phyloP scores from a whole-genome alignment of 2,888 invertebrate genomes.

The Eupithecia abbreviata region DNA sequence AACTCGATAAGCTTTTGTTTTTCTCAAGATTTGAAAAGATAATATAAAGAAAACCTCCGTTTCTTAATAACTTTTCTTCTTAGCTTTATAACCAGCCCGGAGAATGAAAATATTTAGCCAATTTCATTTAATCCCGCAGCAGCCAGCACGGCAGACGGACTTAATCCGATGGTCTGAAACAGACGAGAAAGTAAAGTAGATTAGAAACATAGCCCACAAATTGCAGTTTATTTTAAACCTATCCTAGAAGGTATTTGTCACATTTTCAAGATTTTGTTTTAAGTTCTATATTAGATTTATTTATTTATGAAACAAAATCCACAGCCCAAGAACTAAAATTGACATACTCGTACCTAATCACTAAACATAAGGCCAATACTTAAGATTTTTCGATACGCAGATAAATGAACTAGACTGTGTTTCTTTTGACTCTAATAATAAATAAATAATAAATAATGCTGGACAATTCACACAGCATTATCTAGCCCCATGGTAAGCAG shows the following conservation, averaged over 20 bases:
- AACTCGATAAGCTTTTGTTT: conserved; percentile 8
- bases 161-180: conserved; percentile 58
- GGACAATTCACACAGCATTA: no score
- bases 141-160: conserved; percentile 51
- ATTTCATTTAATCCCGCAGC: conserved; percentile 57
- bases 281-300: no score
- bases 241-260: conserved; percentile 6
- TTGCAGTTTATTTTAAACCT: conserved; percentile 14
- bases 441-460: no score
- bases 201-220: conserved; percentile 25
- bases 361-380: background rate
- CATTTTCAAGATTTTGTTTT: background rate
- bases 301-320: no score
- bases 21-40: conserved; percentile 5
- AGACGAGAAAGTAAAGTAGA: conserved; percentile 27
- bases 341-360: no score
- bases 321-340: no score
- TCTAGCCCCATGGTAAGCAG: no score
- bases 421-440: no score
- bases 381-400: background rate
- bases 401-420: background rate
- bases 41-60: conserved; percentile 8
- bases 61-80: conserved; percentile 30
- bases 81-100: conserved; percentile 26
- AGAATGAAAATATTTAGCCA: conserved; percentile 57